Evolutionary conservation across 2,888 invertebrate genomes (phyloP), one percentile per base, ranked within the genome.

Genomic region (Pecten maximus): DNA sequence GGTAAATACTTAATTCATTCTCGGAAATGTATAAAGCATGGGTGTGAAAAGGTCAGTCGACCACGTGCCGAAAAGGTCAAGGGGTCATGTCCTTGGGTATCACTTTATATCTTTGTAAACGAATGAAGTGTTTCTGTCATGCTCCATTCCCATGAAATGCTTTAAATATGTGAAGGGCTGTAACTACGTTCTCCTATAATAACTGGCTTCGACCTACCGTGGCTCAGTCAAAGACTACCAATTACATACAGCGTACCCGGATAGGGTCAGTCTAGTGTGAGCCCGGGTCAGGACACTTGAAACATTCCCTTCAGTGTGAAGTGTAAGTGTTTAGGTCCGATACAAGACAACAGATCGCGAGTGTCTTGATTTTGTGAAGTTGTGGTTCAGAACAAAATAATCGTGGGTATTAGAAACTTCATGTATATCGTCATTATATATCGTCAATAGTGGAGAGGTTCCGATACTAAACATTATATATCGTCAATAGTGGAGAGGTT

Each of bases 1-100:
- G 74, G 74, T 74, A 74, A 74, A 74, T 74, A 74, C 74, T 74
- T 28, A 74, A 74, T 74, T 28, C 74, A 74, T 74, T 28, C 74
- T 74, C 74, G 74, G 74, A 74, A 74, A 74, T 74, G 35, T 54
- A 74, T 74, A 3, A 1, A 74, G 23, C 35, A 28, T 28, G 0
- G 74, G 35, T 35, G 74, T 74, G 35, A 74, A 74, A 74, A 74
- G 74, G 74, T 74, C 74, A 74, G 35, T 74, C 35, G 74, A 35
- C 35, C 74, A 74, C 74, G 35, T 74, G 8, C 74, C 35, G 10
- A 35, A 54, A 74, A 74, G 74, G 74, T 74, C 74, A 74, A 28
- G 35, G 74, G 74, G 74, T 74, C 74, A 74, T 74, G 74, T 74
- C 74, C 74, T 74, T 74, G 74, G 35, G 35, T 10, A 74, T 74